These are phyloP conservation scores for Drosophila repleta DNA, from an alignment of 1,140 invertebrate species.

Conservation along the genomic window DNA sequence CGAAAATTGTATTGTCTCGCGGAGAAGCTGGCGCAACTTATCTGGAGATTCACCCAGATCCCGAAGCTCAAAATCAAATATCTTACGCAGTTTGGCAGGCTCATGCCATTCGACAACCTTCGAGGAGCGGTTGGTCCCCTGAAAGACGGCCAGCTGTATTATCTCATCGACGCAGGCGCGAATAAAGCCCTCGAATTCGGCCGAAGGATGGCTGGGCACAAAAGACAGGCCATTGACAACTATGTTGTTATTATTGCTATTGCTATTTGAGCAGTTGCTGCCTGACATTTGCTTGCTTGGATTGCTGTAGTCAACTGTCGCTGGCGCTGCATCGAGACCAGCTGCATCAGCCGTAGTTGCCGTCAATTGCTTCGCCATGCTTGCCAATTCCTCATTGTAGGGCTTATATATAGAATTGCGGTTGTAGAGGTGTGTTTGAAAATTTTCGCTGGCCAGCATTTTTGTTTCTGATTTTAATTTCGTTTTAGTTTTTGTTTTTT, in stretches of 20 bases:
- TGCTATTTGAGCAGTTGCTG: slow-evolving; percentile 38
- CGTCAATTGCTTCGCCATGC: slow-evolving; percentile 45
- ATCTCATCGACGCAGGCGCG: slow-evolving; percentile 88
- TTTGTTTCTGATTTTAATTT: slow-evolving; percentile 19
- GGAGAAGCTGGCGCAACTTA: slow-evolving; percentile 87
- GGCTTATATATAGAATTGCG: slow-evolving; percentile 83
- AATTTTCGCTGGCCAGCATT: slow-evolving; percentile 79
- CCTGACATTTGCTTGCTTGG: slow-evolving; percentile 58
- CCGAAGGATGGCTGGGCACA: slow-evolving; percentile 68
- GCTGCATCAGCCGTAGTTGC: slow-evolving; percentile 55
- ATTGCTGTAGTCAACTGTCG: slow-evolving; percentile 47
- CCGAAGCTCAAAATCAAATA: slow-evolving; percentile 88
- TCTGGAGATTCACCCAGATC: slow-evolving; percentile 87
- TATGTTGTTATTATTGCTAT: slow-evolving; percentile 20
- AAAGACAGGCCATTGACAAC: slow-evolving; percentile 48
- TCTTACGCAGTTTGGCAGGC: slow-evolving; percentile 87
- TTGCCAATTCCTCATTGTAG: slow-evolving; percentile 74
- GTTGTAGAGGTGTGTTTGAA: slow-evolving; percentile 73
- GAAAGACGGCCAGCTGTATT: slow-evolving; percentile 90
- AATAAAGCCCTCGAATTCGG: slow-evolving; percentile 89
- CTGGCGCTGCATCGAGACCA: slow-evolving; percentile 10
- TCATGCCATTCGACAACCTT: slow-evolving; percentile 91
- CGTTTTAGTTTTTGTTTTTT: slow-evolving; percentile 2
- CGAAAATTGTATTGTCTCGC: slow-evolving; percentile 90
- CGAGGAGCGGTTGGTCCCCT: slow-evolving; percentile 88